Conservation (phyloP, 2,888 invertebrate species). For the Tenthredo distinguenda region DNA sequence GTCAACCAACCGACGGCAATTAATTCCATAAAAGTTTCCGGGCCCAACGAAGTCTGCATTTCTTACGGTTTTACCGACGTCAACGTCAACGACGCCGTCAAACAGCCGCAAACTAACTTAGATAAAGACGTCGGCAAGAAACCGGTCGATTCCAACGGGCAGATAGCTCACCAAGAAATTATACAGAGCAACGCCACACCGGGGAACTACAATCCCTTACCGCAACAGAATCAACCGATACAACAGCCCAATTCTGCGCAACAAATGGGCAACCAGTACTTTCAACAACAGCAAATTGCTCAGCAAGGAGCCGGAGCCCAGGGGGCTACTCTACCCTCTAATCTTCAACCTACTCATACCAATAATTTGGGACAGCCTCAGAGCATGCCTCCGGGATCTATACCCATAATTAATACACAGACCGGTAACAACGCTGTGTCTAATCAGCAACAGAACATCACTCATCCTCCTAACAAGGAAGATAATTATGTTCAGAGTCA, state of each 20-base stretch:
- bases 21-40: slow-evolving; percentile 70
- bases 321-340: slow-evolving; percentile 83
- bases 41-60: slow-evolving; percentile 76
- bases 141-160: slow-evolving; percentile 72
- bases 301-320: slow-evolving; percentile 80
- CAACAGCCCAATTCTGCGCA: slow-evolving; percentile 59
- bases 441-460: slow-evolving; percentile 67
- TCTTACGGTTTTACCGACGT: slow-evolving; percentile 76
- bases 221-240: slow-evolving; percentile 79
- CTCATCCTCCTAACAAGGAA: slow-evolving; percentile 65
- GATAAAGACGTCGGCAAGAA: slow-evolving; percentile 61
- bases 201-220: slow-evolving; percentile 76
- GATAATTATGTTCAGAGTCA: slow-evolving; percentile 72
- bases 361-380: slow-evolving; percentile 81
- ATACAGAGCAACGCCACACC: background rate
- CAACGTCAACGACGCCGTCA: slow-evolving; percentile 69
- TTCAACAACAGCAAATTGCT: slow-evolving; percentile 77
- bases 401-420: slow-evolving; percentile 81
- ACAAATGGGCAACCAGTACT: slow-evolving; percentile 77
- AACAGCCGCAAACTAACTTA: slow-evolving; percentile 59
- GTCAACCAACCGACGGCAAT: slow-evolving; percentile 74
- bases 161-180: slow-evolving; percentile 65
- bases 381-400: slow-evolving; percentile 81
- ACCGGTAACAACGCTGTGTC: slow-evolving; percentile 69
- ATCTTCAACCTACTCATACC: slow-evolving; percentile 80